Conservation (phyloP, 1,140 invertebrate species). For the Heliconius hewitsoni region DNA sequence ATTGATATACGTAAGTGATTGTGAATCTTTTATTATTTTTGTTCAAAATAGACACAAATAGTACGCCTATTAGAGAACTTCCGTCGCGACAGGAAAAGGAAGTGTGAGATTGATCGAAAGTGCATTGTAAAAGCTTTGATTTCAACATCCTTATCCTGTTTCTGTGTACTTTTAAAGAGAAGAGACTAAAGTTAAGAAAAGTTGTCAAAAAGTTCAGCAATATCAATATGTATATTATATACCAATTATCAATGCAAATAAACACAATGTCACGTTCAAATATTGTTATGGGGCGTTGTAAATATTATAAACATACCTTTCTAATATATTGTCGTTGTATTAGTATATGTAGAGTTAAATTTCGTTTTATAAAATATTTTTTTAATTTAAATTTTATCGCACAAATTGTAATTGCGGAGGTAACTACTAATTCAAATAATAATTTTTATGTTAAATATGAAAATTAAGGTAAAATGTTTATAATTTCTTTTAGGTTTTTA, state of each 20-base stretch:
- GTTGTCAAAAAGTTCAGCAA: slow-evolving; percentile 20
- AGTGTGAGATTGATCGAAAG: slow-evolving; percentile 60
- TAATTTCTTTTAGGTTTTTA: slow-evolving; percentile 36
- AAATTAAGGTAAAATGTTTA: not conserved
- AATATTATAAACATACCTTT: not conserved
- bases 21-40: slow-evolving; percentile 24
- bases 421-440: not conserved
- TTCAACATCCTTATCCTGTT: slow-evolving; percentile 73
- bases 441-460: not conserved
- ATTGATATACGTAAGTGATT: slow-evolving; percentile 35
- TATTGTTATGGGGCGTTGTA: not conserved
- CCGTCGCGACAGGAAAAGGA: slow-evolving; percentile 76
- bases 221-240: not conserved
- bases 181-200: slow-evolving; percentile 20
- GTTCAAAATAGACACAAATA: slow-evolving; percentile 27
- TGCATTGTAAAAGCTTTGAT: slow-evolving; percentile 47
- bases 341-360: not conserved
- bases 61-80: slow-evolving; percentile 52
- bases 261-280: not conserved
- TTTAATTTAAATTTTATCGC: not conserved
- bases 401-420: not conserved
- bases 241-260: not conserved
- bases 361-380: not conserved
- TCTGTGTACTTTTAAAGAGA: slow-evolving; percentile 12
- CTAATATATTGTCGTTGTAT: not conserved